These are phyloP conservation scores for Riparia riparia DNA, from an alignment of 2,113 vertebrate genomes.

Conservation along the genomic window DNA sequence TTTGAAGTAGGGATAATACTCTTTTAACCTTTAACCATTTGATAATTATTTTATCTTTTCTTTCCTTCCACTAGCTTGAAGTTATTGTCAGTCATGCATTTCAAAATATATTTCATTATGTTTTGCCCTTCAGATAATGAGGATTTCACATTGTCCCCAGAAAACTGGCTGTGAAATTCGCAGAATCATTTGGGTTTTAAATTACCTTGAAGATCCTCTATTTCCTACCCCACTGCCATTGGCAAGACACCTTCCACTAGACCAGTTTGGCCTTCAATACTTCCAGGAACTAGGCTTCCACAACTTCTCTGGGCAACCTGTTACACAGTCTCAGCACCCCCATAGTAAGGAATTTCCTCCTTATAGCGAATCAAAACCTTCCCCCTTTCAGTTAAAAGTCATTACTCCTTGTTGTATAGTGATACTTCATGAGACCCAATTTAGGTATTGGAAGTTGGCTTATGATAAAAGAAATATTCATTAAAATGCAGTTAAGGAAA, in stretches of 20 bases:
- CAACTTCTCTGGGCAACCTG: neutral
- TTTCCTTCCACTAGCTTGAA: neutral
- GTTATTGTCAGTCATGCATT: neutral
- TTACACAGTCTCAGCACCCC: neutral
- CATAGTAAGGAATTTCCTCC: neutral
- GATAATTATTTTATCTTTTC: neutral
- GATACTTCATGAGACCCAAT: neutral
- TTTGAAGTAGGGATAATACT: accelerated
- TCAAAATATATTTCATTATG: neutral
- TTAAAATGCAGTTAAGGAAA: neutral
- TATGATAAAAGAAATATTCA: neutral
- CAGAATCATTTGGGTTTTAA: neutral
- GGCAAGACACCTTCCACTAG: neutral
- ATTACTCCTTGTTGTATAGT: neutral
- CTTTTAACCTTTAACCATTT: neutral
- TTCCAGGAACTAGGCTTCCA: neutral
- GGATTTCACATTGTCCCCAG: neutral
- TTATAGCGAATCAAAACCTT: neutral
- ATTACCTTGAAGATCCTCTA: neutral
- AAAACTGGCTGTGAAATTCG: neutral
- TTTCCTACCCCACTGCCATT: neutral
- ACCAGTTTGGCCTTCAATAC: neutral
- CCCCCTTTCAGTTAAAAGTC: neutral
- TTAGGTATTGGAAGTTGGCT: neutral
- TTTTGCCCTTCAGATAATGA: neutral